These are phyloP conservation scores for Corynorhinus townsendii DNA, from an alignment of 2,113 vertebrate genomes.

Conservation along the genomic window DNA sequence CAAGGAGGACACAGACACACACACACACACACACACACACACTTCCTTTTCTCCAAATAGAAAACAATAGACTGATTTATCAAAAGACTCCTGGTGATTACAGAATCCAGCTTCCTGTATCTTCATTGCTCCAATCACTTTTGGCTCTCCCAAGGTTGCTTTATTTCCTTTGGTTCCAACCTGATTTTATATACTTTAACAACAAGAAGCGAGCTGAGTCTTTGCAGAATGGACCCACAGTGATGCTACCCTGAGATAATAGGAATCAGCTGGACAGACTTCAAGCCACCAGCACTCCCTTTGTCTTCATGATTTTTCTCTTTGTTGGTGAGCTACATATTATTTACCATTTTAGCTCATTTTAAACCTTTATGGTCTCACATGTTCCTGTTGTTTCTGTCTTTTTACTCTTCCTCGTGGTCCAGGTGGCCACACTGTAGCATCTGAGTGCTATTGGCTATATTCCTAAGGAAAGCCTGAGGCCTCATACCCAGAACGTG, in stretches of 20 bases:
- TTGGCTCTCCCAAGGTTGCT: not conserved
- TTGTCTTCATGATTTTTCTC: not conserved
- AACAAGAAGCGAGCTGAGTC: not conserved
- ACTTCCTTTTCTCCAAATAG: not conserved
- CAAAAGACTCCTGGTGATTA: not conserved
- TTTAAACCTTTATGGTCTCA: not conserved
- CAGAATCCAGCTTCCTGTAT: not conserved
- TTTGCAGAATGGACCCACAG: not conserved
- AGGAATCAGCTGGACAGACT: not conserved
- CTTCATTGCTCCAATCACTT: not conserved
- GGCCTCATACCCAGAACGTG: not conserved
- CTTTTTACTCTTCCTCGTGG: not conserved
- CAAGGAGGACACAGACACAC: not conserved
- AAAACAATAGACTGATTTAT: not conserved
- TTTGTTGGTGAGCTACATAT: not conserved
- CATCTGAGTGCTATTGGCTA: not conserved
- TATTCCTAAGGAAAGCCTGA: not conserved
- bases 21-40: not conserved
- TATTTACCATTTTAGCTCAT: not conserved
- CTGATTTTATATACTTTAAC: not conserved
- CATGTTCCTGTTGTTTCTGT: not conserved
- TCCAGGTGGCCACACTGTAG: not conserved
- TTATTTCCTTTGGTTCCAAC: not conserved
- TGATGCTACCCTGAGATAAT: not conserved
- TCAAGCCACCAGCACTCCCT: not conserved